Evolutionary conservation across 2,888 invertebrate genomes (phyloP).

Genomic region (Rugalucina vietnamica): DNA sequence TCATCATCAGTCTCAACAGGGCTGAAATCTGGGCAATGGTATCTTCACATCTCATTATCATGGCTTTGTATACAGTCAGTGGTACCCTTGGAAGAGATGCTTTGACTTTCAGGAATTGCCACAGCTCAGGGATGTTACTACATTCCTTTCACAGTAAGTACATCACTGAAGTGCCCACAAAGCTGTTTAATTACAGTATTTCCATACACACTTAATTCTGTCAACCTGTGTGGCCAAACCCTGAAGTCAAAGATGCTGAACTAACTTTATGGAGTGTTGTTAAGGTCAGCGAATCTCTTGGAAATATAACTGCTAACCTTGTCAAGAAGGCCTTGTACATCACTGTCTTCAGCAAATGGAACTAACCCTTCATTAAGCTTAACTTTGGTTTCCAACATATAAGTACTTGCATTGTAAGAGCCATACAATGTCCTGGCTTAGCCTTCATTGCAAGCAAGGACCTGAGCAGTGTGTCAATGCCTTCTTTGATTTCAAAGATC

Average conservation of each 20-base stretch:
- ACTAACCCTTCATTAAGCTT: conserved; percentile 34
- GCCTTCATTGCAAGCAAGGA: conserved; percentile 35
- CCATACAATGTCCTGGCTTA: conserved; percentile 12
- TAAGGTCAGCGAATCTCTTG: conserved; percentile 23
- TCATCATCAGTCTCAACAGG: not conserved
- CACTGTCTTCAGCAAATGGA: conserved; percentile 36
- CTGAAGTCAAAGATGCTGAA: conserved; percentile 17
- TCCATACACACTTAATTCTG: conserved; percentile 6
- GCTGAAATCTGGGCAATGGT: not conserved
- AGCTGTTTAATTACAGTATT: not conserved
- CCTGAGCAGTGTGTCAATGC: conserved; percentile 38
- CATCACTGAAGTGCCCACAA: not conserved
- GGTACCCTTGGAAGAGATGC: not conserved
- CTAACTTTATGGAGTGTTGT: not conserved
- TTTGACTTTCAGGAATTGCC: not conserved
- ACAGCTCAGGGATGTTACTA: not conserved
- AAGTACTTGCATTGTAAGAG: not conserved
- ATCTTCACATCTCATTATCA: not conserved
- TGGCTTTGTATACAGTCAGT: not conserved
- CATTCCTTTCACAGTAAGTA: not conserved
- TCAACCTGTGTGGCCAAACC: conserved; percentile 18
- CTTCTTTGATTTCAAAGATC: conserved; percentile 41
- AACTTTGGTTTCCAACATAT: conserved; percentile 27
- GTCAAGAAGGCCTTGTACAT: conserved; percentile 15
- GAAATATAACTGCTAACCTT: conserved; percentile 14